Evolutionary conservation across 2,888 invertebrate genomes (phyloP).

Genomic region (Amaurobius ferox): DNA sequence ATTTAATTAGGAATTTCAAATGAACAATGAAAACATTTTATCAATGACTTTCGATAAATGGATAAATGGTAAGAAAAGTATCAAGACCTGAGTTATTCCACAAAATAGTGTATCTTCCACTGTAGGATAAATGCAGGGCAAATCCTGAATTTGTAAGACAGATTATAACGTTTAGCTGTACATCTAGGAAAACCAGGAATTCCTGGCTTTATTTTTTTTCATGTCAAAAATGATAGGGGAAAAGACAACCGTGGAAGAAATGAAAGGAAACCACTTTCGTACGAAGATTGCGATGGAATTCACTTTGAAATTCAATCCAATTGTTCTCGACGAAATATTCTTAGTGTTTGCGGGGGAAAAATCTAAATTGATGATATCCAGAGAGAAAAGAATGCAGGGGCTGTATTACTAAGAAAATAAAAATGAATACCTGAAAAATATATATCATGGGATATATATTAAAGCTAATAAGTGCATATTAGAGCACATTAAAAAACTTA

Average conservation of each 20-base stretch:
- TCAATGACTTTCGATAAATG: too few species aligned
- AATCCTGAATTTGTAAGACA: not conserved
- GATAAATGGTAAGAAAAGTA: too few species aligned
- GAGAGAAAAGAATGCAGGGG: not conserved
- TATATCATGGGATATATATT: too few species aligned
- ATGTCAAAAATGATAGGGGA: not conserved
- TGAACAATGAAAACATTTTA: too few species aligned
- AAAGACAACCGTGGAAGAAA: not conserved
- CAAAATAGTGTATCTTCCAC: too few species aligned
- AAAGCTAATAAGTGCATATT: too few species aligned
- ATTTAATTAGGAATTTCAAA: too few species aligned
- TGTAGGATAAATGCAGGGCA: not conserved
- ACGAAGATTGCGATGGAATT: not conserved
- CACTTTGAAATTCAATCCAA: constrained; percentile 17
- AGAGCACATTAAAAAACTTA: too few species aligned
- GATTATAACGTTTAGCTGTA: not conserved
- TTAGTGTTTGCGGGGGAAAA: not conserved
- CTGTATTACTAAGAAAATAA: too few species aligned
- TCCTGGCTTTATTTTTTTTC: constrained; percentile 10
- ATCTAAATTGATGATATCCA: not conserved
- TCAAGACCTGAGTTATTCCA: too few species aligned
- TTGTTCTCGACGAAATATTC: not conserved
- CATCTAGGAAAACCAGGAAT: not conserved
- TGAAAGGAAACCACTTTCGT: not conserved
- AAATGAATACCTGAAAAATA: too few species aligned